Base-by-base conservation (phyloP, 1,140 invertebrate species). In the Cotesia typhae region DNA sequence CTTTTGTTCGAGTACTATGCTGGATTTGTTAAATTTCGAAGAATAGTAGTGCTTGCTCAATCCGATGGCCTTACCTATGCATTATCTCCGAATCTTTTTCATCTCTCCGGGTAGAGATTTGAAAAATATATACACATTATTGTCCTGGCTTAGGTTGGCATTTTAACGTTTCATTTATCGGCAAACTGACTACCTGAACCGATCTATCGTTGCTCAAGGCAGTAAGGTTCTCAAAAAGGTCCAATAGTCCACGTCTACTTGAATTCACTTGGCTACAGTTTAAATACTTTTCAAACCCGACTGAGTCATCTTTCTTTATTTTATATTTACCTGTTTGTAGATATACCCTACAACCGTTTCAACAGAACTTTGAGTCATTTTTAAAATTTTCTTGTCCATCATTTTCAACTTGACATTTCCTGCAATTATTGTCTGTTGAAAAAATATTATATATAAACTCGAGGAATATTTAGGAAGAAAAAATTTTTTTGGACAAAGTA, bases 141-240 rank as follows among this genome's bases (percentile, higher is more conserved):
- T 28, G 38, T 66, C 20, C 51, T 41, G 28, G 38, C 64, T 41
- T 51, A 38, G 20, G 41, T 41, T 14, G 41, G 9, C 36, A 17
- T 38, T 9, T 52, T 52, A 51, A 59, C 47, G 37, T 66, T 52
- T 66, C 64, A 47, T 47, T 66, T 41, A 52, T 66, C n/a, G 41
- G 47, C 38, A 66, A 66, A 66, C 20, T 53, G 41, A 66, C 64
- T 66, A 66, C 64, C 64, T 66, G 64, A 66, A 52, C 6, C 9
- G 9, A 20, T 59, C 14, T 28, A 59, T 59, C 57, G 57, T 59
- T 59, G 57, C 9, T 59, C 14, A 4, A 59, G 14, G 14, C 57
- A 59, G 57, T 20, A 59, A 59, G 57, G 57, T 20, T 59, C 57
- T 59, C 57, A 10, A 59, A 17, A 55, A 59, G 57, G 57, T 59